Conservation (phyloP, 2,113 vertebrate species). For the Kryptolebias marmoratus region DNA sequence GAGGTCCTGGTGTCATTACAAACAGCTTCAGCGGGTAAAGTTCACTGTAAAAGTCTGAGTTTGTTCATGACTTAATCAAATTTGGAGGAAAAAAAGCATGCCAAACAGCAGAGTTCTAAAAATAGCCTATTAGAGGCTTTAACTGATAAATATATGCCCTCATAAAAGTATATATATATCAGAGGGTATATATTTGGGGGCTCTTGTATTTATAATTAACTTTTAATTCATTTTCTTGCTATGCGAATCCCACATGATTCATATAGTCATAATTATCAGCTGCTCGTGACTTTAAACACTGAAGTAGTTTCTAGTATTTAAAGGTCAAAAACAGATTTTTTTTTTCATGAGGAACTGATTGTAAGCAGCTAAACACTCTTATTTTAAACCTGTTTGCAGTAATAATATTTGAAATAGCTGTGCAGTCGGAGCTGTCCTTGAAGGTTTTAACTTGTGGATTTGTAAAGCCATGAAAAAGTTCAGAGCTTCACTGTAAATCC, state of each 20-base stretch:
- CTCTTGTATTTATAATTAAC: no score
- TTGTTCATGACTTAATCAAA: background rate
- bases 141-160: background rate
- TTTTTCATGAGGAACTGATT: background rate
- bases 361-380: background rate
- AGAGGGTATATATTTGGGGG: no score
- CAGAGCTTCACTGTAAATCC: background rate
- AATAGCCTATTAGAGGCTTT: background rate
- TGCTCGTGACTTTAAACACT: background rate
- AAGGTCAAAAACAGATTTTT: background rate
- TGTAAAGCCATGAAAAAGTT: slow-evolving; percentile 1
- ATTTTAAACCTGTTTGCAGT: background rate
- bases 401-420: background rate
- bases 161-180: no score
- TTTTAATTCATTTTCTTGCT: background rate
- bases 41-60: background rate
- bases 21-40: no score
- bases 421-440: slow-evolving; percentile 1
- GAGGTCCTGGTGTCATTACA: background rate
- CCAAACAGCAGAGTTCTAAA: no score
- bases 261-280: background rate
- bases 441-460: background rate
- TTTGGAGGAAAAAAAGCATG: background rate
- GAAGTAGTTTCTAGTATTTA: background rate
- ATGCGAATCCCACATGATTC: background rate